phyloP scores from a whole-genome alignment of 2,888 invertebrate genomes.

The Drosophila picticornis region DNA sequence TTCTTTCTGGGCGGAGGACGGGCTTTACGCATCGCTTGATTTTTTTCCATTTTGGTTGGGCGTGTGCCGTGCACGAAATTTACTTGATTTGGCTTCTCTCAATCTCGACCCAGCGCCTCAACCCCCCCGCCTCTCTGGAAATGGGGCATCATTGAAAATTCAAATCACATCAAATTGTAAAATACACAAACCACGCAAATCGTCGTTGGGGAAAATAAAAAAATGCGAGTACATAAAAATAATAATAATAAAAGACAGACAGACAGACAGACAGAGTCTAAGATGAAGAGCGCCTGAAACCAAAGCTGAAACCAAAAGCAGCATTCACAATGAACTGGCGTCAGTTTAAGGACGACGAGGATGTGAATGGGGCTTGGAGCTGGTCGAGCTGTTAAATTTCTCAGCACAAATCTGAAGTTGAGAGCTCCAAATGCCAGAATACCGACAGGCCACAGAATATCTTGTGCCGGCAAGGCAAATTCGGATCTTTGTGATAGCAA shows the following conservation, averaged over 20 bases:
- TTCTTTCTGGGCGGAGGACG: constrained; percentile 27
- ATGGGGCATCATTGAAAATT: constrained; percentile 75
- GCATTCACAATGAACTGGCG: constrained; percentile 11
- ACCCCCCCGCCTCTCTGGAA: constrained; percentile 9
- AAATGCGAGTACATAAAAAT: constrained; percentile 77
- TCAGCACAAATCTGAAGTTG: constrained; percentile 33
- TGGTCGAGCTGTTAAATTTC: constrained; percentile 30
- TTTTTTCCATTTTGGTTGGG: constrained; percentile 33
- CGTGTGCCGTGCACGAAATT: constrained; percentile 44
- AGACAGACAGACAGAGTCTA: constrained; percentile 2
- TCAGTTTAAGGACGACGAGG: not conserved
- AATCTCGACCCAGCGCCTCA: constrained; percentile 7
- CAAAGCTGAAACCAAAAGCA: constrained; percentile 10
- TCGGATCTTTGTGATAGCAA: constrained; percentile 19
- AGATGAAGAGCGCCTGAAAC: constrained; percentile 14
- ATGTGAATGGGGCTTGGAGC: not conserved
- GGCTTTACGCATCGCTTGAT: constrained; percentile 59
- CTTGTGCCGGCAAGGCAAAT: constrained; percentile 53
- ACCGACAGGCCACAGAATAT: constrained; percentile 15
- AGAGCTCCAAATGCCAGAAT: constrained; percentile 16
- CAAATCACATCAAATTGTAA: constrained; percentile 80
- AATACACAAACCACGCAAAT: constrained; percentile 73
- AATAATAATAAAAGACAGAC: constrained; percentile 61
- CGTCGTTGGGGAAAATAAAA: constrained; percentile 57
- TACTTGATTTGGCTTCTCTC: constrained; percentile 55